Conservation (phyloP, 1,140 invertebrate species). For the Gerris buenoi region DNA sequence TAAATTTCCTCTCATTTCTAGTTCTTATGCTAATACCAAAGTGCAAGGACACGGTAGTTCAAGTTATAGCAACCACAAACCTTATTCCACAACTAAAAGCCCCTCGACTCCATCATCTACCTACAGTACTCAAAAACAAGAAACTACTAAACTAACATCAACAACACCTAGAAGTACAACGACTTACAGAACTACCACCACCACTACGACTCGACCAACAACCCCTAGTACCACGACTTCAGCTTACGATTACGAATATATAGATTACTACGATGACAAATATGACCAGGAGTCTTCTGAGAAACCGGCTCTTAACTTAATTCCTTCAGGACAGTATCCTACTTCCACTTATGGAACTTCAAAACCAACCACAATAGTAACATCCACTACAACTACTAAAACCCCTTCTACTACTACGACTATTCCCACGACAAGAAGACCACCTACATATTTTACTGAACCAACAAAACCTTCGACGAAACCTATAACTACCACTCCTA, state of each 20-base stretch:
- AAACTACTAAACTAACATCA: slow-evolving; percentile 19
- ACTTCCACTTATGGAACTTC: background rate
- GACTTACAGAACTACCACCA: slow-evolving; percentile 26
- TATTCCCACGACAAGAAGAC: background rate
- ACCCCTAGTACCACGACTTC: background rate
- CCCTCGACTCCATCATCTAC: background rate
- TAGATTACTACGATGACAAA: slow-evolving; percentile 6
- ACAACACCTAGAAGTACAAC: slow-evolving; percentile 18
- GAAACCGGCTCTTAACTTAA: background rate
- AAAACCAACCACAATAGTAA: background rate
- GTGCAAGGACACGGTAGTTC: slow-evolving; percentile 45
- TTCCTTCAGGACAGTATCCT: background rate
- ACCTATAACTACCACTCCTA: background rate
- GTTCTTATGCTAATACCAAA: slow-evolving; percentile 53
- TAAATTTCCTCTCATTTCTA: slow-evolving; percentile 51
- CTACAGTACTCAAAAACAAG: slow-evolving; percentile 7
- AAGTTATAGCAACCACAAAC: slow-evolving; percentile 29
- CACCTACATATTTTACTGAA: background rate
- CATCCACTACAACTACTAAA: background rate
- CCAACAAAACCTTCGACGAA: background rate
- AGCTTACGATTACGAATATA: slow-evolving; percentile 20
- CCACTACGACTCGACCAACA: slow-evolving; percentile 19
- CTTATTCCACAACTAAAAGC: background rate
- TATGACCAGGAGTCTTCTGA: background rate
- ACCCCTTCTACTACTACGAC: background rate